These are phyloP conservation scores for Phyllopteryx taeniolatus DNA, from an alignment of 2,113 vertebrate species.

Conservation along the genomic window DNA sequence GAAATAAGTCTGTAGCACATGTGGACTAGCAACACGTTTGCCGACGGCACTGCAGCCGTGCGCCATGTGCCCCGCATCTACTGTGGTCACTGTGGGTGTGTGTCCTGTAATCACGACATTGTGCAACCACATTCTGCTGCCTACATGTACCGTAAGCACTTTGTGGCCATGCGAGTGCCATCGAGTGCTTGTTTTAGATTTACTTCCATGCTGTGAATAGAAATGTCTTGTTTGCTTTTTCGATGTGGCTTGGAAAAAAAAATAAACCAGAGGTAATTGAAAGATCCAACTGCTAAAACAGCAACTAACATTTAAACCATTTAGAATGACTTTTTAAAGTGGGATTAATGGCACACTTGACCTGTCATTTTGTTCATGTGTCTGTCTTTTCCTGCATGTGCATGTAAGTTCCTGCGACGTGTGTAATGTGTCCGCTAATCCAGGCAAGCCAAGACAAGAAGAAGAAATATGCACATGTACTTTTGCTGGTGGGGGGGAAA, in stretches of 20 bases:
- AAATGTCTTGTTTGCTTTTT: constrained; percentile 36
- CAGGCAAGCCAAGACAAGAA: neutral
- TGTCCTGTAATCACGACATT: constrained; percentile 27
- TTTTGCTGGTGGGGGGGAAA: neutral
- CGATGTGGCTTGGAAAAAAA: constrained; percentile 3
- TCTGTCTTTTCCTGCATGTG: neutral
- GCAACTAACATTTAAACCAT: neutral
- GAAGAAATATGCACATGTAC: constrained; percentile 28
- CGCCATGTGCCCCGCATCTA: constrained; percentile 45
- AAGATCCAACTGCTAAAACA: neutral
- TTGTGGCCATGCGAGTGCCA: constrained; percentile 30
- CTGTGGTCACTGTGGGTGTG: constrained; percentile 20
- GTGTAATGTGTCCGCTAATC: constrained; percentile 1
- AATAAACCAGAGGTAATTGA: constrained; percentile 29
- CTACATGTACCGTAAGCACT: constrained; percentile 2
- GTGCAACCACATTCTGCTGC: constrained; percentile 20
- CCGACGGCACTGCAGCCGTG: constrained; percentile 27
- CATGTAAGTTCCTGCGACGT: neutral
- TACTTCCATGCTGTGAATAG: constrained; percentile 22
- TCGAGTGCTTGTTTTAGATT: constrained; percentile 30
- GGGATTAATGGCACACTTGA: neutral
- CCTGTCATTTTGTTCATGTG: neutral
- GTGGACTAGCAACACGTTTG: constrained; percentile 2
- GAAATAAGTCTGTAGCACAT: constrained; percentile 11
- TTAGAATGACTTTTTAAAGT: neutral